These are phyloP conservation scores for Tinamus major DNA, from an alignment of 2,797 vertebrate species.

Conservation along the genomic window DNA sequence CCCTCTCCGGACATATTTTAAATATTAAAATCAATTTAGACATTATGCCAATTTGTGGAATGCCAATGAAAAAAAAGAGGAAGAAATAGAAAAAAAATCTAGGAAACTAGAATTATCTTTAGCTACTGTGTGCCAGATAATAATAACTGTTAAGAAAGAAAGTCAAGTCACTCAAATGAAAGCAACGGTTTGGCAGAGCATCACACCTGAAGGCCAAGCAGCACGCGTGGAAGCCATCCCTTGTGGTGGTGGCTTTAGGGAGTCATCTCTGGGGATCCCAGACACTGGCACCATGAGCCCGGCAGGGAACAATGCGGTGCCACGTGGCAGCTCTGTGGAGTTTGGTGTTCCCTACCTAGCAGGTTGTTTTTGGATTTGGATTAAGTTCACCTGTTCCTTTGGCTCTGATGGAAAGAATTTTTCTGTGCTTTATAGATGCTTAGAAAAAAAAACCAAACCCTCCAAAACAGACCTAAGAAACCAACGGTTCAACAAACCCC, in stretches of 20 bases:
- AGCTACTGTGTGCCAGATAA: not conserved
- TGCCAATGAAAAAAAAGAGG: not conserved
- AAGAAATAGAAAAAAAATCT: not conserved
- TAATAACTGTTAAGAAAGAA: not conserved
- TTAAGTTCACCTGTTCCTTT: conserved; percentile 47
- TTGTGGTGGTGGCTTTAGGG: no score
- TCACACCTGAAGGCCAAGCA: not conserved
- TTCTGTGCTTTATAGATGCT: not conserved
- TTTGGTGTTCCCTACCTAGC: not conserved
- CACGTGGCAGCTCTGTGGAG: not conserved
- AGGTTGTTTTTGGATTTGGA: not conserved
- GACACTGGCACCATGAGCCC: not conserved
- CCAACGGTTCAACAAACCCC: conserved; percentile 41
- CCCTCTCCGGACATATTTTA: not conserved
- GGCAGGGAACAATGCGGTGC: conserved; percentile 40
- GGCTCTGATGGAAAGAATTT: conserved; percentile 6
- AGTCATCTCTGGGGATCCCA: not conserved
- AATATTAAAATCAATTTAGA: not conserved
- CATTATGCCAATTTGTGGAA: not conserved
- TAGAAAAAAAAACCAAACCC: not conserved
- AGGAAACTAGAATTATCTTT: not conserved
- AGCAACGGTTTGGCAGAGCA: not conserved
- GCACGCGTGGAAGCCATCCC: not conserved
- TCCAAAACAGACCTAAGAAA: not conserved
- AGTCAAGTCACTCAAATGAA: not conserved